Evolutionary conservation across 2,888 invertebrate genomes (phyloP), one percentile per base, ranked within the genome.

Genomic region (Reticulitermes lucifugus): DNA sequence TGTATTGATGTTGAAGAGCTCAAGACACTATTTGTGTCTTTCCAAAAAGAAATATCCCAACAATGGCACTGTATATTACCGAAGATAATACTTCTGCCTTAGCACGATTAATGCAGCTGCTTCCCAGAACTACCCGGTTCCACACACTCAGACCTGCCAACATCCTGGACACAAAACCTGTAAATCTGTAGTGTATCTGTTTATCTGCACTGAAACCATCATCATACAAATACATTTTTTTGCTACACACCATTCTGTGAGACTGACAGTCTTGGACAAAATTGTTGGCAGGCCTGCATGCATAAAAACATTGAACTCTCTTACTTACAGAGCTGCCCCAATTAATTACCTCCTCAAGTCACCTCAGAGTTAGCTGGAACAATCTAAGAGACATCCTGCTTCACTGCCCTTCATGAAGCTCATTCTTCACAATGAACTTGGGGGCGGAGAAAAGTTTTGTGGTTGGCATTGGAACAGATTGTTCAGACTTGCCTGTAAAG

Each of bases 381-480:
- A 73, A 41, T 9, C 41, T 65, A 65, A 60, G 65, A 65, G 65
- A 65, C 25, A n/a, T 25, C 65, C 41, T 41, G 29, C 29, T 41
- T 73, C 18, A 14, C 14, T 73, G 43, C 77, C 77, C 46, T 46
- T 35, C n/a, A 22, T 22, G 22, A 18, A 41, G 73, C n/a, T 77
- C 77, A 77, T 77, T 77, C 77, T 77, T 46, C 77, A 77, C 77
- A 77, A 77, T 77, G 77, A 77, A 46, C 77, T 46, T 46, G n/a
- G 22, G 77, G 77, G 77, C 77, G 18, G 46, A 77, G 4, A n/a
- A 46, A 77, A 77, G 46, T n/a, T 73, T 73, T 73, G 73, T 46
- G 21, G 43, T 77, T 43, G 77, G 21, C 12, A n/a, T 25, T 46
- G 46, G 43, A 77, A 46, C 14, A 46, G 46, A 46, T n/a, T 43